Percentiles rank a stretch among this genome's conserved stretches.
Evolutionary conservation across 2,113 vertebrate genomes (phyloP).

Genomic region (Ailuropoda melanoleuca): DNA sequence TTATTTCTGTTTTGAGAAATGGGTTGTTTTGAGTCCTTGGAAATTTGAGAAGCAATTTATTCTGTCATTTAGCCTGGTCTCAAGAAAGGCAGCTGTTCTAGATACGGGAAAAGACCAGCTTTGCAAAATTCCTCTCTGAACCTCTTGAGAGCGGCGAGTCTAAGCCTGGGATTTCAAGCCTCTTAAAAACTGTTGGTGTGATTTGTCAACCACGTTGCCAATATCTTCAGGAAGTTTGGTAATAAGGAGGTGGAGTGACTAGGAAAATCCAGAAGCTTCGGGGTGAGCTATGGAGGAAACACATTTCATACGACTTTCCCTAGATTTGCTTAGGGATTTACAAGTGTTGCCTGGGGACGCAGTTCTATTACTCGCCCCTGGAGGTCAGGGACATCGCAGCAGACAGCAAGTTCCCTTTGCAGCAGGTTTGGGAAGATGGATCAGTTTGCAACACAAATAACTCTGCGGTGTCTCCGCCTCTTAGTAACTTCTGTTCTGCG

Average conservation of each 20-base stretch:
- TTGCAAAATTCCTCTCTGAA: background rate
- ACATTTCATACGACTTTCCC: background rate
- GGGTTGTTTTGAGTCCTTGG: background rate
- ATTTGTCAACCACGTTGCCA: background rate
- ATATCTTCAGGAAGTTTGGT: background rate
- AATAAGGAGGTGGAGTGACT: background rate
- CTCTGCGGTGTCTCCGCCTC: background rate
- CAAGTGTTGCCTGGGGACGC: background rate
- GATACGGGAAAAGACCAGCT: background rate
- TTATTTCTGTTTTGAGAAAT: slow-evolving; percentile 25
- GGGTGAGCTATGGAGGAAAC: background rate
- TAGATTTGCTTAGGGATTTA: slow-evolving; percentile 32
- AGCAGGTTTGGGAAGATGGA: background rate
- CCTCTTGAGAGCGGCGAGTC: background rate
- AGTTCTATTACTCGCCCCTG: background rate
- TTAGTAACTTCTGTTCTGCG: background rate
- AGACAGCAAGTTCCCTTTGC: background rate
- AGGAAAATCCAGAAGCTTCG: background rate
- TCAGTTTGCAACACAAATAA: background rate
- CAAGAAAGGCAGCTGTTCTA: background rate
- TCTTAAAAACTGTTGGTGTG: background rate
- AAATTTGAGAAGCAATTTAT: background rate
- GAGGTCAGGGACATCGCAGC: background rate
- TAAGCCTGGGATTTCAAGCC: background rate
- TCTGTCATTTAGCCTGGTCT: background rate